Evolutionary conservation across 2,113 vertebrate species (phyloP).

Genomic region (Coptodon bakossiorum): DNA sequence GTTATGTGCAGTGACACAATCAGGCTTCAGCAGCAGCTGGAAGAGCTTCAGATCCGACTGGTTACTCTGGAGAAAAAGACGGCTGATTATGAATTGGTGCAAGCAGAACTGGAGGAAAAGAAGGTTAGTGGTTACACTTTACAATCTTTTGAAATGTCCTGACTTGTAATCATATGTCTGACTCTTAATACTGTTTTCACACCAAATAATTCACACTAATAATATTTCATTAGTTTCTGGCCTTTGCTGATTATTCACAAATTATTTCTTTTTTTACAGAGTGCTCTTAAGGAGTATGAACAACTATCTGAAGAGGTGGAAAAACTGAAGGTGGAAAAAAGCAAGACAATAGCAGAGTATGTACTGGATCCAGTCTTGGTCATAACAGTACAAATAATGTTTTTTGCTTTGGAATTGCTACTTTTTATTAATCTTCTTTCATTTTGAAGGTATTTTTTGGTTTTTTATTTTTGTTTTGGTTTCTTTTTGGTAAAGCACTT

Average conservation of each 20-base stretch:
- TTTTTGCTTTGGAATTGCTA: background rate
- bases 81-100: conserved; percentile 75
- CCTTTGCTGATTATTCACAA: background rate
- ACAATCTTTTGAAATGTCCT: background rate
- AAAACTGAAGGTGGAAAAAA: conserved; percentile 77
- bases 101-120: conserved; percentile 84
- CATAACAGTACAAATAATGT: background rate
- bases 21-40: conserved; percentile 82
- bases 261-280: conserved; percentile 53
- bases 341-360: conserved; percentile 73
- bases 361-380: conserved; percentile 22
- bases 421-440: background rate
- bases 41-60: conserved; percentile 83
- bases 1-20: conserved; percentile 77
- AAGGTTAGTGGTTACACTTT: conserved; percentile 64
- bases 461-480: background rate
- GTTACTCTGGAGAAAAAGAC: conserved; percentile 81
- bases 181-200: background rate
- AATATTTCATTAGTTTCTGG: background rate
- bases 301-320: conserved; percentile 75
- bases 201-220: background rate
- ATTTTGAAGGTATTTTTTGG: background rate
- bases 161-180: background rate
- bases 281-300: conserved; percentile 76
- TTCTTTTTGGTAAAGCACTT: background rate